Base-by-base conservation (phyloP, 1,140 invertebrate genomes). In the Drosophila pseudoobscura region DNA sequence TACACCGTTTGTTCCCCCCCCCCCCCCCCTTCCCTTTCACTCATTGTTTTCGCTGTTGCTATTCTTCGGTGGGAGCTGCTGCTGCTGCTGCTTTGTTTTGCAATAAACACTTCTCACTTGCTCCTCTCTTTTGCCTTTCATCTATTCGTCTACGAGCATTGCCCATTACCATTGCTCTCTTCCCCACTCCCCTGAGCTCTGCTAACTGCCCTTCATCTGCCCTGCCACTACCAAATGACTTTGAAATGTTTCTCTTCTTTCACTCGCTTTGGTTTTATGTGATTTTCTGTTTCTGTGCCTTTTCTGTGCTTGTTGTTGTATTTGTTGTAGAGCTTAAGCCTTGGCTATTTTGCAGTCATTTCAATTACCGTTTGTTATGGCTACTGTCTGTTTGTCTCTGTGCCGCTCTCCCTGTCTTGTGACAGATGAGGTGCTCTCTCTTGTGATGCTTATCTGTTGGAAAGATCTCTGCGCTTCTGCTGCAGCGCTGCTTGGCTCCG, bases 201-300 rank as follows among this genome's bases (percentile, higher is more conserved):
- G 1, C 22, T 24, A 3, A 24, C 3, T 26, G 24, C 24, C 24
- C 24, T 26, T 26, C 3, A 20, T 39, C 31, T 24, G 35, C 46
- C 35, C 45, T 20, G 13, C 41, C 43, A 22, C 26, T 68, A 20
- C 50, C 54, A 72, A 73, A 73, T 61, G 70, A 72, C 70, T 54
- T 72, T 73, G 70, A 50, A 62, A 73, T 73, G 57, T 62, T 73
- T 72, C 41, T 73, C 50, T 62, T 50, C 45, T 70, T 53, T 49
- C 56, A 13, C 2, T 5, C 35, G 35, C 35, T 63, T 73, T 55
- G 51, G 57, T 9, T 15, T 22, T 49, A 11, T 58, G 15, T 58
- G 45, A 24, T 54, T 49, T 31, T 17, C 17, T 44, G 35, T n/a
- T 26, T 26, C n/a, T 44, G 26, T 50, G 49, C 26, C 49, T 45